A percentile compares a stretch with the other conserved stretches of the same genome.
These are phyloP conservation scores for Gymnodraco acuticeps DNA, from an alignment of 2,797 vertebrate species.

Conservation along the genomic window DNA sequence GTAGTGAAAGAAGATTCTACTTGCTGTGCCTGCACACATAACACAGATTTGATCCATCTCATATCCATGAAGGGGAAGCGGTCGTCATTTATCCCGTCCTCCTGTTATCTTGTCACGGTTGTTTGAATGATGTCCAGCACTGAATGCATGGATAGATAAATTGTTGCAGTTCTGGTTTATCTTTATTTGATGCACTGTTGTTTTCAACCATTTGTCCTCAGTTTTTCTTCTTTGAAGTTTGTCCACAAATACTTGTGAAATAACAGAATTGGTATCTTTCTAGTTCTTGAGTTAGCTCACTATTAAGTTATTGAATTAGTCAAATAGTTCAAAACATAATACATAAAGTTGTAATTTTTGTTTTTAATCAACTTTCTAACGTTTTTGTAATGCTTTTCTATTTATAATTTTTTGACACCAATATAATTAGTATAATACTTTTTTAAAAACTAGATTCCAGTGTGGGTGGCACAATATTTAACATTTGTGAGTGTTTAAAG, in stretches of 20 bases:
- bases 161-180: conserved; percentile 57
- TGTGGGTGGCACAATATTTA: too few species aligned
- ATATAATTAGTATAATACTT: too few species aligned
- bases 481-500: too few species aligned
- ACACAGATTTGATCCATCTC: conserved; percentile 61
- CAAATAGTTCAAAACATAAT: too few species aligned
- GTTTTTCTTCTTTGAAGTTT: conserved; percentile 59
- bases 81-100: conserved; percentile 61
- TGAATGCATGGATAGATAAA: conserved; percentile 68
- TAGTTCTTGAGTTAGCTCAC: conserved; percentile 2
- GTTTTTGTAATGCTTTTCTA: too few species aligned
- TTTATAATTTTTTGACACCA: too few species aligned
- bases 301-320: conserved; percentile 36
- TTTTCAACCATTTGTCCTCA: conserved; percentile 52
- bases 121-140: conserved; percentile 59
- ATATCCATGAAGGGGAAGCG: conserved; percentile 57
- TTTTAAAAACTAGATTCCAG: too few species aligned
- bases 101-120: conserved; percentile 71
- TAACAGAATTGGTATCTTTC: conserved; percentile 17
- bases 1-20: conserved; percentile 15
- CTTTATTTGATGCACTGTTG: conserved; percentile 45
- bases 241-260: conserved; percentile 12
- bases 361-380: too few species aligned
- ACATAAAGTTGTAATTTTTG: too few species aligned
- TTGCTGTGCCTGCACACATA: conserved; percentile 11